Conservation (phyloP, 1,140 invertebrate genomes). For the Drosophila persimilis region DNA sequence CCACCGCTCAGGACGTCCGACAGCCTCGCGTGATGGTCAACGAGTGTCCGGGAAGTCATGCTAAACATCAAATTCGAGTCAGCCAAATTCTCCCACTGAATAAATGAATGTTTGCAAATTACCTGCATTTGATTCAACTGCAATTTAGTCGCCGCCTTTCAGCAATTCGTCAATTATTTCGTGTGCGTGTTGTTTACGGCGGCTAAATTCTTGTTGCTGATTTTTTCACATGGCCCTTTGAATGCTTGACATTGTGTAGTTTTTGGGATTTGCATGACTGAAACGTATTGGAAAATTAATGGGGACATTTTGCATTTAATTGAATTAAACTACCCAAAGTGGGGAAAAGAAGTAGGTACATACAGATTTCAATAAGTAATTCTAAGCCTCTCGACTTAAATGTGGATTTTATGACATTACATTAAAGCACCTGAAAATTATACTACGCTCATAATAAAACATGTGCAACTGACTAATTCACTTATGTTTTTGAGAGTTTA, state of each 20-base stretch:
- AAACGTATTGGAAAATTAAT: conserved; percentile 60
- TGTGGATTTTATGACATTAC: too few relatives aligned
- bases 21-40: not conserved
- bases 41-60: not conserved
- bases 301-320: conserved; percentile 48
- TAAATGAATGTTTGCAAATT: conserved; percentile 48
- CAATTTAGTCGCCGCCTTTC: conserved; percentile 44
- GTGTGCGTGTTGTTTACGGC: conserved; percentile 62
- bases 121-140: conserved; percentile 51
- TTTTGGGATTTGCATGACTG: conserved; percentile 45
- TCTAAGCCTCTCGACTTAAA: too few relatives aligned
- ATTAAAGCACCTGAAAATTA: too few relatives aligned
- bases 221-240: conserved; percentile 7
- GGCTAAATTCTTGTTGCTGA: conserved; percentile 30
- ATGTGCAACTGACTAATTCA: too few relatives aligned
- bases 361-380: too few relatives aligned
- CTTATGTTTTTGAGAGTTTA: too few relatives aligned
- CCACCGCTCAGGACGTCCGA: conserved; percentile 11
- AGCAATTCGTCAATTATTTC: conserved; percentile 56
- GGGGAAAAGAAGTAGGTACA: too few relatives aligned
- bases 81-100: conserved; percentile 5
- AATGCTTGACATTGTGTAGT: conserved; percentile 44
- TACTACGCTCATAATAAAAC: too few relatives aligned
- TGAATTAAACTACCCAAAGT: conserved; percentile 47
- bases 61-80: not conserved